phyloP scores from a whole-genome alignment of 2,888 invertebrate species.

The Chamaedrilus cognettii region DNA sequence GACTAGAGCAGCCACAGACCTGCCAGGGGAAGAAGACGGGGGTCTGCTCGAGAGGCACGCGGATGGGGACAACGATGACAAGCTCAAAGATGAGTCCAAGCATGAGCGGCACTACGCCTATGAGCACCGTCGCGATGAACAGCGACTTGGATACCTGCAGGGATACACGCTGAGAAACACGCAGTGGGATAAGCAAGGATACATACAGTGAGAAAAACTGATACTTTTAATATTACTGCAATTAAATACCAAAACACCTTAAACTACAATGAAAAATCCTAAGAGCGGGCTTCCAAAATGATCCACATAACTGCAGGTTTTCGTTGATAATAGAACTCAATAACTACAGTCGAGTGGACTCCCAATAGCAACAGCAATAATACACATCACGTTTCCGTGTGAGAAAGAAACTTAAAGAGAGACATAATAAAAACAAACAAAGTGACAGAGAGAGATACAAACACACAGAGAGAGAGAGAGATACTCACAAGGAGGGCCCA shows the following conservation, averaged over 20 bases:
- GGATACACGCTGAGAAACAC: background rate
- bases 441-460: background rate
- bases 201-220: background rate
- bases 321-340: too few species aligned
- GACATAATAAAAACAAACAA: background rate
- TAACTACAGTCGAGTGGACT: too few species aligned
- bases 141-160: slow-evolving; percentile 72
- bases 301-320: too few species aligned
- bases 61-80: slow-evolving; percentile 83
- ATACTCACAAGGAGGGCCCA: slow-evolving; percentile 59
- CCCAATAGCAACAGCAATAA: too few species aligned
- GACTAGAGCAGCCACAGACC: slow-evolving; percentile 39
- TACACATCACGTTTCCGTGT: too few species aligned
- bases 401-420: too few species aligned
- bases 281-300: too few species aligned
- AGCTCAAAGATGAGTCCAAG: slow-evolving; percentile 91
- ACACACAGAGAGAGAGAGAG: background rate
- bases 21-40: slow-evolving; percentile 67
- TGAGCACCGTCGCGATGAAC: slow-evolving; percentile 69
- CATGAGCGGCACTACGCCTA: slow-evolving; percentile 85
- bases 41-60: slow-evolving; percentile 89
- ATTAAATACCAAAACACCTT: background rate
- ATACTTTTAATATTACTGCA: background rate
- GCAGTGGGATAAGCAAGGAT: background rate
- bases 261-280: background rate